Percentiles rank a stretch among this genome's conserved stretches.
Conservation (phyloP, 2,888 invertebrate genomes). For the Alitta virens region DNA sequence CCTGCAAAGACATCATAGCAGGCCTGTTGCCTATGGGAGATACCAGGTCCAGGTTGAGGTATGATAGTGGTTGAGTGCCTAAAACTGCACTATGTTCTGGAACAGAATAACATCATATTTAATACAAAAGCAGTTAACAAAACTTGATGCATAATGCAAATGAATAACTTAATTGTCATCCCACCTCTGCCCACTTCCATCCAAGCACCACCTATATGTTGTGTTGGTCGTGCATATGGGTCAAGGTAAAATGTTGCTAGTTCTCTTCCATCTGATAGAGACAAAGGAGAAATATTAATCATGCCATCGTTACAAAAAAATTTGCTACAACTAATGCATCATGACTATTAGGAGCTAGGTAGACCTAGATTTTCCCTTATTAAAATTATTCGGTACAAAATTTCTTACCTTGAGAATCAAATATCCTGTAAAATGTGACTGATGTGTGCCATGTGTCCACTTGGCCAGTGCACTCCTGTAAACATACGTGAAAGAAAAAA, state of each 20-base stretch:
- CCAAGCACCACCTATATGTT: constrained; percentile 71
- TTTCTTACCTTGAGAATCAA: constrained; percentile 63
- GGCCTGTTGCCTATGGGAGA: constrained; percentile 66
- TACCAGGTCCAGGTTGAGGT: constrained; percentile 80
- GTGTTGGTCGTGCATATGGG: constrained; percentile 68
- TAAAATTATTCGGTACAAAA: too few species aligned
- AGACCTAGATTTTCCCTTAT: too few species aligned
- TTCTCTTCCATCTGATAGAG: constrained; percentile 35
- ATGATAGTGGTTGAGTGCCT: constrained; percentile 71
- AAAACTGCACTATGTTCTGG: constrained; percentile 64
- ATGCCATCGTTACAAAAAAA: too few species aligned
- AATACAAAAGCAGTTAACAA: too few species aligned
- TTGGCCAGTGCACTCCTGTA: constrained; percentile 63
- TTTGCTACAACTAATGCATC: too few species aligned
- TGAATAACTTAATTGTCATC: too few species aligned
- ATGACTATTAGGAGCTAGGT: too few species aligned
- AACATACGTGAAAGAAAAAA: background rate
- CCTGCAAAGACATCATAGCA: constrained; percentile 72
- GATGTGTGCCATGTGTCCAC: constrained; percentile 81
- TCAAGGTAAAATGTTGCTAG: constrained; percentile 85
- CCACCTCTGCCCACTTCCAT: constrained; percentile 75
- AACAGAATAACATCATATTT: constrained; percentile 13
- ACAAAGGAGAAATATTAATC: background rate
- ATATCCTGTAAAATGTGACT: constrained; percentile 79
- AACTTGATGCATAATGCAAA: too few species aligned